phyloP scores from a whole-genome alignment of 35 echinoderm and acorn worm species.

The Holothuria glaberrima region DNA sequence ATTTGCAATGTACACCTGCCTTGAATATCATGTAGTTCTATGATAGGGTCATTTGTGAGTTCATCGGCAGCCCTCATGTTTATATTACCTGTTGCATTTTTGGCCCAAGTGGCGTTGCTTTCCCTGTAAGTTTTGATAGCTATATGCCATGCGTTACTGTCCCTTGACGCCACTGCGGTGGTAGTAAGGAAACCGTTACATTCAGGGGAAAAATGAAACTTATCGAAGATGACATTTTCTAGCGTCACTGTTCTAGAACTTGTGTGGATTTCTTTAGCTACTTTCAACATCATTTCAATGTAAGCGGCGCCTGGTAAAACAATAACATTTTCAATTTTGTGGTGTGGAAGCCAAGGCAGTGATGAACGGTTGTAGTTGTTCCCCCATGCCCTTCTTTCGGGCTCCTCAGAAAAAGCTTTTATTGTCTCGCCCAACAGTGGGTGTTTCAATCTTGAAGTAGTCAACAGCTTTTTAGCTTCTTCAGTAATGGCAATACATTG shows the following conservation, averaged over 20 bases:
- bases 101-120: neutral
- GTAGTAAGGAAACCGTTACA: neutral
- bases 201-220: slow-evolving; percentile 50
- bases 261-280: neutral
- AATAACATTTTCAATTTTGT: slow-evolving; percentile 26
- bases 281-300: slow-evolving; percentile 44
- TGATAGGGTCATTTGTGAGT: neutral
- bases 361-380: neutral
- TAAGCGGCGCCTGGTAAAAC: slow-evolving; percentile 42
- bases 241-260: too few species aligned
- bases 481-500: slow-evolving; percentile 8
- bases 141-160: neutral
- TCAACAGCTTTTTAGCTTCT: neutral
- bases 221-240: slow-evolving; percentile 38
- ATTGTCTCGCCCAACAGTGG: slow-evolving; percentile 56
- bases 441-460: slow-evolving; percentile 42
- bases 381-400: neutral
- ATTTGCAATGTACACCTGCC: neutral
- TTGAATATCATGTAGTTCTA: neutral
- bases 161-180: neutral
- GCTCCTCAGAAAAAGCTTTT: neutral
- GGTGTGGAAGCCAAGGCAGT: slow-evolving; percentile 37
- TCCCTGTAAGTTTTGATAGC: neutral
- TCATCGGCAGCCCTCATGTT: neutral
- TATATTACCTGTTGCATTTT: neutral